phyloP scores from a whole-genome alignment of 1,140 invertebrate species.

The Zaprionus inermis region DNA sequence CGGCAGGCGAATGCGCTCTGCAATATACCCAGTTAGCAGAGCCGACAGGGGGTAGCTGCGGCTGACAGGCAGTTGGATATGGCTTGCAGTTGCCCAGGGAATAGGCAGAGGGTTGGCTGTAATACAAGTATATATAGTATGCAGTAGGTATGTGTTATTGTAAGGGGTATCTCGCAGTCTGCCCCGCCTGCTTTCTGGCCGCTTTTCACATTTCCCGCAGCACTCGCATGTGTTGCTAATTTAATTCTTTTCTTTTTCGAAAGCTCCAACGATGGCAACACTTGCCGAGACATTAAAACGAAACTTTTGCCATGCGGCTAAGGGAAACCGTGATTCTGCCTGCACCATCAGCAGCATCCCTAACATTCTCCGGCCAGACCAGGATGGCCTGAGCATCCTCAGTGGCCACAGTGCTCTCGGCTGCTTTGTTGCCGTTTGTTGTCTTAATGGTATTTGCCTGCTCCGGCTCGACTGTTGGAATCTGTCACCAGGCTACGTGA shows the following conservation, averaged over 20 bases:
- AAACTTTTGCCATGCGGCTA: conserved; percentile 57
- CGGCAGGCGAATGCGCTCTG: background rate
- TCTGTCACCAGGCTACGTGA: conserved; percentile 80
- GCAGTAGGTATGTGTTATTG: too few relatives aligned
- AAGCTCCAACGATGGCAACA: conserved; percentile 19
- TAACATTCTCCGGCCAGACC: too few relatives aligned
- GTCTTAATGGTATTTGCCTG: conserved; percentile 78
- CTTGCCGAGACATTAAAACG: conserved; percentile 64
- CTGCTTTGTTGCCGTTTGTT: conserved; percentile 66
- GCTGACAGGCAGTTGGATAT: too few relatives aligned
- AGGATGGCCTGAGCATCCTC: too few relatives aligned
- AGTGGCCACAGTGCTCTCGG: conserved; percentile 30
- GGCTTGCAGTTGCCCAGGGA: too few relatives aligned
- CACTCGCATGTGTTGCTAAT: conserved; percentile 74
- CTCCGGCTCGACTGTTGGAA: conserved; percentile 55
- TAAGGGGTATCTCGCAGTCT: background rate
- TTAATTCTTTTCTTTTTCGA: conserved; percentile 53
- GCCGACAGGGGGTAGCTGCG: background rate
- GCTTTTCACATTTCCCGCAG: conserved; percentile 23
- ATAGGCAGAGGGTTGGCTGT: too few relatives aligned
- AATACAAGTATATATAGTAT: too few relatives aligned
- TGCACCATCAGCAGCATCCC: conserved; percentile 2
- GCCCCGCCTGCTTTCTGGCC: background rate
- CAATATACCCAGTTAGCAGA: background rate
- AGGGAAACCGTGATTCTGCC: background rate